Evolutionary conservation across 2,888 invertebrate species (phyloP).

Genomic region (Monoplex corrugatus): DNA sequence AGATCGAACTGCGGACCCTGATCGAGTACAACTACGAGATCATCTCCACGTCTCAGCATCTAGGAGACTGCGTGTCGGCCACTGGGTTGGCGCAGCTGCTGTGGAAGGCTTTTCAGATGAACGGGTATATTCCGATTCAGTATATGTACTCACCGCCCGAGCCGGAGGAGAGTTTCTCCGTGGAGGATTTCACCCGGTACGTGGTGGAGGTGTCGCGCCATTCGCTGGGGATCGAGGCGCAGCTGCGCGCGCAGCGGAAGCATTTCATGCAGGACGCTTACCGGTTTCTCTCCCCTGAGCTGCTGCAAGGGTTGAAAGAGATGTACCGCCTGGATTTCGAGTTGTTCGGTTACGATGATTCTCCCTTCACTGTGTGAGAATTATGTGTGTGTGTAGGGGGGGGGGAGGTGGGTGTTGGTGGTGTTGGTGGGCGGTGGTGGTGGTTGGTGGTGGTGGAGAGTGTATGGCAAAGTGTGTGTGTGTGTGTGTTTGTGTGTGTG

Average conservation of each 20-base stretch:
- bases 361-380: neutral
- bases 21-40: slow-evolving; percentile 45
- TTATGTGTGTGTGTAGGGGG: no score
- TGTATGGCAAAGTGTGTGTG: no score
- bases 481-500: neutral
- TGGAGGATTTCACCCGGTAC: neutral
- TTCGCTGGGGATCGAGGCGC: neutral
- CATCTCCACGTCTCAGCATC: neutral
- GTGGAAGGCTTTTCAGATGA: slow-evolving; percentile 44
- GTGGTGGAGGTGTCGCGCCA: neutral
- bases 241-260: neutral
- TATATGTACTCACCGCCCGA: neutral
- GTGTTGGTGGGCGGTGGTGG: no score
- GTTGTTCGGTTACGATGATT: neutral
- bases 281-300: slow-evolving; percentile 25
- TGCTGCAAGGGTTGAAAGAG: neutral
- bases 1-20: slow-evolving; percentile 32
- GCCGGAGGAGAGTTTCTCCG: neutral
- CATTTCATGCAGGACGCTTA: slow-evolving; percentile 25
- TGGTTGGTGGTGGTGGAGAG: no score
- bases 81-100: slow-evolving; percentile 24
- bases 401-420: no score
- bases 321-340: slow-evolving; percentile 26
- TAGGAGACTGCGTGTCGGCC: neutral
- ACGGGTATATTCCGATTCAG: slow-evolving; percentile 27